Evolutionary conservation across 64 coral and sea anemone genomes (phyloP).

Genomic region (Dendrophyllia cribrosa): DNA sequence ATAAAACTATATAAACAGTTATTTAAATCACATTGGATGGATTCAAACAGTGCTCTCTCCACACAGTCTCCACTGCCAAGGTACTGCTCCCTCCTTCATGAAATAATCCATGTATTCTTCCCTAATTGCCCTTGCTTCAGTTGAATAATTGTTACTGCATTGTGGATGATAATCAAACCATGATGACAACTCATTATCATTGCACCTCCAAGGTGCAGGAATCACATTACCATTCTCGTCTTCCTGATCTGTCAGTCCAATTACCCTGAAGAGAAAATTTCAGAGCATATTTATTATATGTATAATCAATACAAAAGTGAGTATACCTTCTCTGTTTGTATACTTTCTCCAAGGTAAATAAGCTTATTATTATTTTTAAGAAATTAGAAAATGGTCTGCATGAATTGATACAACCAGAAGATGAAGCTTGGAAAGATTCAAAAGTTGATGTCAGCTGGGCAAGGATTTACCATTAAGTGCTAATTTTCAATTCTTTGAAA

Average conservation of each 20-base stretch:
- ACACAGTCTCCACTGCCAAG: constrained; percentile 57
- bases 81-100: constrained; percentile 28
- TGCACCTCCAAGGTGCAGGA: constrained; percentile 44
- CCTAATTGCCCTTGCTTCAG: constrained; percentile 39
- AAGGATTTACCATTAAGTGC: too few species aligned
- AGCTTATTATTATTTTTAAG: too few species aligned
- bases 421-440: too few species aligned
- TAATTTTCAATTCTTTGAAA: too few species aligned
- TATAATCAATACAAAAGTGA: neutral
- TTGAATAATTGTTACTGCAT: constrained; percentile 18
- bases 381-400: too few species aligned
- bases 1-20: too few species aligned
- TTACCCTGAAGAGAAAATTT: constrained; percentile 8
- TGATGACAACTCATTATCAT: neutral
- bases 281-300: neutral
- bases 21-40: too few species aligned
- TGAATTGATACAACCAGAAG: too few species aligned
- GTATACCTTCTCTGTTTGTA: neutral
- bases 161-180: neutral
- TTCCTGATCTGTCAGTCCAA: constrained; percentile 6
- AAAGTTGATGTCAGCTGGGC: too few species aligned
- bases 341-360: too few species aligned
- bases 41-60: neutral
- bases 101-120: constrained; percentile 23
- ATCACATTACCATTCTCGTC: constrained; percentile 23